Percentiles rank a stretch among this genome's conserved stretches.
Conservation (phyloP, 1,140 invertebrate species). For the Cyphomyrmex costatus region DNA sequence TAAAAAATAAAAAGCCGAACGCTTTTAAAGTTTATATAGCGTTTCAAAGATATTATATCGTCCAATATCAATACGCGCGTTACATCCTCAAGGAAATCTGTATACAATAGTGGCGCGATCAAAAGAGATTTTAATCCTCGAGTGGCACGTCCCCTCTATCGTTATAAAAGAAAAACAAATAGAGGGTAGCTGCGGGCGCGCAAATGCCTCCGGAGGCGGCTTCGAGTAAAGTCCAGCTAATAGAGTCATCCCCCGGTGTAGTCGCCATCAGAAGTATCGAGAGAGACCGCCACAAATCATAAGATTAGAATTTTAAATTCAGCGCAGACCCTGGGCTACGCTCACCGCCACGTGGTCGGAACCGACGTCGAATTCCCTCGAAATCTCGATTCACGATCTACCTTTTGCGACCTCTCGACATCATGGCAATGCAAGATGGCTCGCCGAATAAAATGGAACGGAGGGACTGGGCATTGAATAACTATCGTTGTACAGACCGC, state of each 20-base stretch:
- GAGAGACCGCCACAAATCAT: constrained; percentile 84
- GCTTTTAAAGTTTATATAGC: neutral
- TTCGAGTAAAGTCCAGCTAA: constrained; percentile 82
- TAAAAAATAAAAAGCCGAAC: neutral
- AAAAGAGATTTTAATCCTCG: constrained; percentile 3
- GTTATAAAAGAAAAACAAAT: constrained; percentile 51
- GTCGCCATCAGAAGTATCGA: constrained; percentile 79
- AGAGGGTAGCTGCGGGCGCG: neutral
- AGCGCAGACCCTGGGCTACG: constrained; percentile 49
- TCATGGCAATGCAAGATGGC: constrained; percentile 68
- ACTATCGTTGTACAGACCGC: constrained; percentile 81
- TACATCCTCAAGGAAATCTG: neutral
- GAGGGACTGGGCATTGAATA: constrained; percentile 83
- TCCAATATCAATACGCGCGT: neutral
- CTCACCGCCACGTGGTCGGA: constrained; percentile 77
- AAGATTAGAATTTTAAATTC: constrained; percentile 87
- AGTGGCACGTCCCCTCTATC: neutral
- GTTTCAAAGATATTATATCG: neutral
- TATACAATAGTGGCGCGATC: neutral
- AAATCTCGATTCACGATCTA: constrained; percentile 85
- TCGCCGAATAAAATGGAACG: constrained; percentile 79
- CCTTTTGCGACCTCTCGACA: constrained; percentile 68
- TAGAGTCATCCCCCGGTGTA: constrained; percentile 84
- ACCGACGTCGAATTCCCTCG: constrained; percentile 80
- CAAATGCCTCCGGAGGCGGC: constrained; percentile 75